Conservation (phyloP, 2,113 vertebrate genomes). For the Pteropus alecto region DNA sequence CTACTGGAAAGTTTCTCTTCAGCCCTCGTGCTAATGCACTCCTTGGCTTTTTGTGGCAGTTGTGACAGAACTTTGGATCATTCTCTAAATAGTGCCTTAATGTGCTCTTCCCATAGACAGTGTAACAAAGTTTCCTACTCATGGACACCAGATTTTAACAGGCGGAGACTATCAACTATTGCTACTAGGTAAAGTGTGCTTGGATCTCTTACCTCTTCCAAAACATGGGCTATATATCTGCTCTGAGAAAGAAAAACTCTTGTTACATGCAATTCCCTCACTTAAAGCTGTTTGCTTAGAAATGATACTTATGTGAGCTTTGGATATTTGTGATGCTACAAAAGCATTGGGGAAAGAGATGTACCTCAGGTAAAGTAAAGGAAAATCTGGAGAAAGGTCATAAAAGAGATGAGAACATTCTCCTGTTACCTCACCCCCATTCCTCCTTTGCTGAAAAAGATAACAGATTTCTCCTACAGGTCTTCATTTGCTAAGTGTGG, state of each 20-base stretch:
- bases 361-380: neutral
- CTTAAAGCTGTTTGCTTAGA: neutral
- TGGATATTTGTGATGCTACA: neutral
- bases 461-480: neutral
- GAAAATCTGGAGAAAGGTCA: neutral
- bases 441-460: neutral
- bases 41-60: neutral
- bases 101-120: neutral
- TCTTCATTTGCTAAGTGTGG: neutral
- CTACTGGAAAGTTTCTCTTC: neutral
- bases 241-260: neutral
- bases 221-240: neutral
- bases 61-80: neutral
- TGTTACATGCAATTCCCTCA: neutral
- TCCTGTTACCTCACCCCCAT: neutral
- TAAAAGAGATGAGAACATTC: neutral
- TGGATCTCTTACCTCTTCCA: neutral
- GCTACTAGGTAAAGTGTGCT: neutral
- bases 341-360: neutral
- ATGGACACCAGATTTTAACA: neutral
- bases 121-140: neutral
- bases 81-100: neutral
- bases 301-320: slow-evolving; percentile 11
- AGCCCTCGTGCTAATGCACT: neutral
- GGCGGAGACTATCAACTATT: neutral